Evolutionary conservation across 2,888 invertebrate genomes (phyloP).

Genomic region (Metellina segmentata): DNA sequence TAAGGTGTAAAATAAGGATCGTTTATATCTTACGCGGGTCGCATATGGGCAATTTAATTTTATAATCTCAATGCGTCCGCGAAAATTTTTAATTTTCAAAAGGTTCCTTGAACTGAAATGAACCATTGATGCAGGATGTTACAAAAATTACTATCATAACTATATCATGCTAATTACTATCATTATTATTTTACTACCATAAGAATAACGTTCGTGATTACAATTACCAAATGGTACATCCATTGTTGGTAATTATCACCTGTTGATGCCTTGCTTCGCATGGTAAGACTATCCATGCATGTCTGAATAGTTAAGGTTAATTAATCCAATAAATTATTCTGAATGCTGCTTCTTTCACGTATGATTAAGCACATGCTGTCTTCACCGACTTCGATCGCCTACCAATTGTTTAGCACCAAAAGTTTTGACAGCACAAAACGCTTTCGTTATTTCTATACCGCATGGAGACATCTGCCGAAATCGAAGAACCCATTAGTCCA

Average conservation of each 20-base stretch:
- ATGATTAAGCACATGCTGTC: not conserved
- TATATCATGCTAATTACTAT: too few species aligned
- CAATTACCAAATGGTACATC: not conserved
- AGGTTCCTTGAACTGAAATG: too few species aligned
- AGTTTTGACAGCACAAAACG: not conserved
- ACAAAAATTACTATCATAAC: too few species aligned
- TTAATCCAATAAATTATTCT: not conserved
- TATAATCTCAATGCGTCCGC: too few species aligned
- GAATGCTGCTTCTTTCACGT: not conserved
- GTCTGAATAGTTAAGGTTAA: not conserved
- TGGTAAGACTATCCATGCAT: not conserved
- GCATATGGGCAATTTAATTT: too few species aligned
- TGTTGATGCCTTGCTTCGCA: not conserved
- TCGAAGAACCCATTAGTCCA: slow-evolving; percentile 26
- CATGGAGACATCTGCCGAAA: not conserved
- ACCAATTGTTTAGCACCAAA: not conserved
- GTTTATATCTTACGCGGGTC: too few species aligned
- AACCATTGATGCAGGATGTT: too few species aligned
- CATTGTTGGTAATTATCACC: not conserved
- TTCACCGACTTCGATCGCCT: not conserved
- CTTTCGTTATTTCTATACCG: not conserved
- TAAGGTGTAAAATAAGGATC: too few species aligned
- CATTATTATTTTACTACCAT: too few species aligned
- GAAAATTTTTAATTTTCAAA: too few species aligned
- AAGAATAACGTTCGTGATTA: not conserved